Base-by-base conservation (phyloP, 2,113 vertebrate genomes). In the Tursiops truncatus region DNA sequence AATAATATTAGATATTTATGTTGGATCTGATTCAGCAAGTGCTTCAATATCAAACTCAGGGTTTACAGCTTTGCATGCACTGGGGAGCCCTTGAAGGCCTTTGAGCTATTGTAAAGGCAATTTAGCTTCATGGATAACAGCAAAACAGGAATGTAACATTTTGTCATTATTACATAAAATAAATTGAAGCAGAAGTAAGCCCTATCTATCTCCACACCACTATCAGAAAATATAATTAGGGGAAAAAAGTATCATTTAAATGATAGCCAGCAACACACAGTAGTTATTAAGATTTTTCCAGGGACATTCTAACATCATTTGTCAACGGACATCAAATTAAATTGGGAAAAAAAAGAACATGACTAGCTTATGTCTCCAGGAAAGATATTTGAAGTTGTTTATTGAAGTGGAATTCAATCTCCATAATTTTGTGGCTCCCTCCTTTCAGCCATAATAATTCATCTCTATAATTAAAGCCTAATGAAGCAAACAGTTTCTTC, bases 401-500 rank as follows among this genome's bases (percentile, higher is more conserved):
- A 98, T 98, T 98, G 98, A 98, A 97, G 97, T 98, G 98, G 98
- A 98, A 98, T 98, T 98, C 97, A 98, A 98, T 98, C 97, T 98
- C 97, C 89, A 70, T 98, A 97, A 98, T 98, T 98, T 87, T 98
- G 83, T 56, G 96, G 97, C 97, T 98, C 98, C 93, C 93, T 97
- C 82, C 96, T 97, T 98, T 98, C 96, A 96, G 95, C 86, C 89
- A 97, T 97, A 98, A 98, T 98, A 98, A 97, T 98, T 98, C 98
- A 96, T 96, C 98, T 98, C 95, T 97, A 94, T 99, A 98, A 99
- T 99, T 98, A 98, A 99, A 98, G 97, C 96, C 98, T 99, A 99
- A 99, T 98, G 98, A 99, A 96, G 97, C 68, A 80, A 98, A 98
- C 89, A 97, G 86, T 98, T 98, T 98, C 84, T 89, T 77, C 97